Conservation (phyloP, 1,140 invertebrate species). For the Sarcophaga bullata region DNA sequence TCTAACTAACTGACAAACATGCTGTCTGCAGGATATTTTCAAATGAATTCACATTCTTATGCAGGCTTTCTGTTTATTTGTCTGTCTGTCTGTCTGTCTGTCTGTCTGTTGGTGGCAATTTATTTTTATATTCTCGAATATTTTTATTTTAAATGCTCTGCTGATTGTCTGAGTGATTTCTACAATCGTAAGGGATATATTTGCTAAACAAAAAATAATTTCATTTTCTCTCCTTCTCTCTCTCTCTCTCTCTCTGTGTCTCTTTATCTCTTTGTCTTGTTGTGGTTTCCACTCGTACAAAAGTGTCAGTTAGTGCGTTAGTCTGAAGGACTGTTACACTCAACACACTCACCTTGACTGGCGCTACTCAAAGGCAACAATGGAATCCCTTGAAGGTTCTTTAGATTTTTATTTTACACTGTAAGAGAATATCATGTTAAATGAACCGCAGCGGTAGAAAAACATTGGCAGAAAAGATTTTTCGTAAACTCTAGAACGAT, state of each 20-base stretch:
- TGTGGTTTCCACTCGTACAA: slow-evolving; percentile 6
- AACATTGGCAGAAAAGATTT: too few species aligned
- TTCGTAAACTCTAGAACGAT: too few species aligned
- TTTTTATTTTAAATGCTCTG: too few species aligned
- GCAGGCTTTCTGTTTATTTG: neutral
- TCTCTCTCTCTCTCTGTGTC: too few species aligned
- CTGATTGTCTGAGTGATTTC: too few species aligned
- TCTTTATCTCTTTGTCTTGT: neutral
- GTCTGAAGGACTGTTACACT: neutral
- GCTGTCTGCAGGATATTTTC: too few species aligned
- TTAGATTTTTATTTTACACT: neutral
- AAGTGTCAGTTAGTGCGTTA: neutral
- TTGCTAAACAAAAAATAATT: too few species aligned
- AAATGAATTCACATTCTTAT: too few species aligned
- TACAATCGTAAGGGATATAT: too few species aligned
- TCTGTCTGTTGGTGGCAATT: neutral
- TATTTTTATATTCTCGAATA: neutral
- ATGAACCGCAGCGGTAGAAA: too few species aligned
- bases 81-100: neutral
- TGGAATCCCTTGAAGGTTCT: neutral
- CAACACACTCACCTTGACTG: neutral
- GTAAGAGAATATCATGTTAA: neutral
- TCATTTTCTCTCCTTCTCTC: too few species aligned
- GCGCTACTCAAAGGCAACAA: neutral
- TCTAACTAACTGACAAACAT: too few species aligned